Conservation (phyloP, 2,888 invertebrate genomes). For the Clepsis dumicolana region DNA sequence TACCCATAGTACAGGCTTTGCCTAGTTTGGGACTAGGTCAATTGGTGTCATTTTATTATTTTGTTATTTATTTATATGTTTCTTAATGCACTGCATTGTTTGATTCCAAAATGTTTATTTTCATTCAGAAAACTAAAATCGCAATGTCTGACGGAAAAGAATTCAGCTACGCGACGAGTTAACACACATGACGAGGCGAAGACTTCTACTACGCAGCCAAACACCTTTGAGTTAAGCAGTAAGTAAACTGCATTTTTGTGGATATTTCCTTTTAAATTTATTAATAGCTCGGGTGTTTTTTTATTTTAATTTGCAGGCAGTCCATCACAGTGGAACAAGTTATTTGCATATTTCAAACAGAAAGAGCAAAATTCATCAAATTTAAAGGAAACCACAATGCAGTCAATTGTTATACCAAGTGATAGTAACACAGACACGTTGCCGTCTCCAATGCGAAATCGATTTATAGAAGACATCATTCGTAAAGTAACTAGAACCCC, state of each 20-base stretch:
- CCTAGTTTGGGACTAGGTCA: too few species aligned
- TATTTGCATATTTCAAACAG: background rate
- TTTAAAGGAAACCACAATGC: conserved; percentile 4
- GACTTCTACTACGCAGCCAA: background rate
- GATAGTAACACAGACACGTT: background rate
- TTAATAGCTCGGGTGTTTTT: background rate
- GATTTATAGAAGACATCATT: background rate
- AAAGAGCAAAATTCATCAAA: background rate
- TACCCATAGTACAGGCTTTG: too few species aligned
- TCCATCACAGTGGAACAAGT: conserved; percentile 1
- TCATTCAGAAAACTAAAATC: conserved; percentile 37
- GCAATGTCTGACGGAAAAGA: conserved; percentile 33
- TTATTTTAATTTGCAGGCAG: background rate
- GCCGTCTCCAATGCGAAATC: background rate
- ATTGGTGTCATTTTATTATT: too few species aligned
- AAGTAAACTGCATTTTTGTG: conserved; percentile 3
- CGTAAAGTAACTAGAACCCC: background rate
- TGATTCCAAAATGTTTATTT: conserved; percentile 6
- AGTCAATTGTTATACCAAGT: background rate
- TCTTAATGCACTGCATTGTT: too few species aligned
- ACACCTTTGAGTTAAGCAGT: conserved; percentile 10
- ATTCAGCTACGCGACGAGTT: background rate
- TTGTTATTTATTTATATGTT: too few species aligned
- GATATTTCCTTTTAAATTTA: background rate
- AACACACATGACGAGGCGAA: conserved; percentile 18